Base-by-base conservation (phyloP, 1,140 invertebrate species). In the roundworm (Caenorhabditis elegans) region DNA sequence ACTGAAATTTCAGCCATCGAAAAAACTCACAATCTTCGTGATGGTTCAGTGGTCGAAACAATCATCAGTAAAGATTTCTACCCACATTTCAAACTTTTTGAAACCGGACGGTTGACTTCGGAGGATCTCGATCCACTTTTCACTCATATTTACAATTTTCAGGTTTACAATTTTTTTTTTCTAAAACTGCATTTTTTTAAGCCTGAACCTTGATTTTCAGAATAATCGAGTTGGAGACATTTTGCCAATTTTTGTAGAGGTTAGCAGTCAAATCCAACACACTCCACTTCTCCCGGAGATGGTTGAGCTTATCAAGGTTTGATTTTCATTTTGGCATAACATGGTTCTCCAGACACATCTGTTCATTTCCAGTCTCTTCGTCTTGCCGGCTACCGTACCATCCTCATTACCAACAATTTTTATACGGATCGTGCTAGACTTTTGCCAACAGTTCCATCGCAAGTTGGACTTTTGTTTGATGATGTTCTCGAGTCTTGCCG, bases 401-500 rank as follows among this genome's bases (percentile, higher is more conserved):
- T 89, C 2, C 79, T 92, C 10, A 87, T 92, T 1, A 92, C 91
- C 11, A 92, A 92, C 84, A 92, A 92, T 85, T 92, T 89, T 87
- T 87, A 80, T 22, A 24, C 36, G 3, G 87, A 88, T 79, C 77
- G 87, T n/a, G 82, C 87, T 19, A 83, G 85, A n/a, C 75, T 82
- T 13, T 22, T 85, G 24, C 85, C 86, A 15, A 86, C 87, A 4
- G 39, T 87, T 22, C 86, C 88, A 22, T 22, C 87, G 17, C 85
- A 89, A 55, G 70, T 49, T 10, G 78, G 47, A 5, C 11, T 22
- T 31, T 47, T 90, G 13, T 91, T 91, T 85, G 90, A 91, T 87
- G 88, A 88, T 55, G 88, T 91, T 76, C 84, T 91, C 19, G 90
- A 91, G 83, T 91, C 91, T 0, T 90, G 90, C 82, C 79, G 86